phyloP scores from a whole-genome alignment of 1,140 invertebrate species.

The Euborellia annulipes region DNA sequence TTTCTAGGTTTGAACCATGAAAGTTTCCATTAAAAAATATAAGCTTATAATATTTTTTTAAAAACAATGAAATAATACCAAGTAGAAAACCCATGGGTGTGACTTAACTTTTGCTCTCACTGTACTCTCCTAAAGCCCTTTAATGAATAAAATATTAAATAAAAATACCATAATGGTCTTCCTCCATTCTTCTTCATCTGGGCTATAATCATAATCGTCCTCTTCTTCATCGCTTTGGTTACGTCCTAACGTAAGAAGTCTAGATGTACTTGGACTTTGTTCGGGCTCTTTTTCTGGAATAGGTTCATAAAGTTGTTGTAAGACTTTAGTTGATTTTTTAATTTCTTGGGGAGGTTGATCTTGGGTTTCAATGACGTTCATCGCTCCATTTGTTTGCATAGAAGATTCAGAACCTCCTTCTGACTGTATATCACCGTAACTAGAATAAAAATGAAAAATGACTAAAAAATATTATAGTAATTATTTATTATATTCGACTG shows the following conservation, averaged over 20 bases:
- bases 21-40: no score
- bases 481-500: constrained; percentile 27
- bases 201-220: constrained; percentile 24
- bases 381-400: constrained; percentile 30
- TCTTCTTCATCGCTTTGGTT: constrained; percentile 46
- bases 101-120: no score
- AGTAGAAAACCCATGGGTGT: no score
- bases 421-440: constrained; percentile 30
- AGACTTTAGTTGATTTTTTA: no score
- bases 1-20: no score
- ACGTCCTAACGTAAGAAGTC: constrained; percentile 38
- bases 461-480: constrained; percentile 22
- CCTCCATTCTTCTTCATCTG: constrained; percentile 29
- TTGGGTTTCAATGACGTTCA: constrained; percentile 15
- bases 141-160: no score
- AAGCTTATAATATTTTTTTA: no score
- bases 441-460: constrained; percentile 17
- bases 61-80: no score
- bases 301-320: constrained; percentile 9
- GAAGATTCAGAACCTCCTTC: constrained; percentile 30
- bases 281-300: constrained; percentile 13
- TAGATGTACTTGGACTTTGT: constrained; percentile 25
- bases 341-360: no score
- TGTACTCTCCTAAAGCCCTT: no score
- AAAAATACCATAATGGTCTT: constrained; percentile 19